Percentiles rank a stretch among this genome's conserved stretches.
These are phyloP conservation scores for Lasioglossum leucozonium DNA, from an alignment of 2,888 invertebrate genomes.

Conservation along the genomic window DNA sequence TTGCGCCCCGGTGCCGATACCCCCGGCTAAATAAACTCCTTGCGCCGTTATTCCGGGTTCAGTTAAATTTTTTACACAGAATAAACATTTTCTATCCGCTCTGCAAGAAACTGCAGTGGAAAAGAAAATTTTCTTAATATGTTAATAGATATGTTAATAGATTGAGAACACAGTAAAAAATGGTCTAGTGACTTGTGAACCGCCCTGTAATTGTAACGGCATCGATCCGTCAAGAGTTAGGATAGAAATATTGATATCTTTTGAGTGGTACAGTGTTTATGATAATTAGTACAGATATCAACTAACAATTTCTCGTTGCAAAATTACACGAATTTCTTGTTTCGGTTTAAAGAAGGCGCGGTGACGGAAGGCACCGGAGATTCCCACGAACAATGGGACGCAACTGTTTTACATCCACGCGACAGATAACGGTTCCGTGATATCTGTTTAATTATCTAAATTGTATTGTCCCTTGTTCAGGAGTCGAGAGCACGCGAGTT, in stretches of 20 bases:
- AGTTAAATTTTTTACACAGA: neutral
- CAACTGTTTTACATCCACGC: slow-evolving; percentile 72
- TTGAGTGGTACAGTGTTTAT: neutral
- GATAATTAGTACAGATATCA: neutral
- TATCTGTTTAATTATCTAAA: slow-evolving; percentile 81
- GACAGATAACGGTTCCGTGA: slow-evolving; percentile 66
- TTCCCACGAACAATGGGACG: slow-evolving; percentile 51
- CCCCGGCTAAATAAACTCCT: neutral
- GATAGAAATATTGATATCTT: neutral
- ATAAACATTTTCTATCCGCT: neutral
- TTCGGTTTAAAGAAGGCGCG: slow-evolving; percentile 36
- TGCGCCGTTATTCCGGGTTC: neutral
- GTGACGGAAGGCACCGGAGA: slow-evolving; percentile 28
- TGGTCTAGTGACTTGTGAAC: too few relatives aligned
- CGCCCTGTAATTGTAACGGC: too few relatives aligned
- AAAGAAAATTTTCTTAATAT: neutral
- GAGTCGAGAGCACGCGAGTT: slow-evolving; percentile 53
- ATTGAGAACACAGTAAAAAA: neutral
- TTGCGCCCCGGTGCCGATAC: neutral
- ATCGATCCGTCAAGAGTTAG: too few relatives aligned
- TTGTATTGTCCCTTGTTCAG: slow-evolving; percentile 74
- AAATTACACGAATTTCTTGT: neutral
- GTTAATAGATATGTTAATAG: too few relatives aligned
- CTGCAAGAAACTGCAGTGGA: neutral
- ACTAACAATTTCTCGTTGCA: neutral